phyloP scores from a whole-genome alignment of 2,888 invertebrate species.

The Cordilura impudica region DNA sequence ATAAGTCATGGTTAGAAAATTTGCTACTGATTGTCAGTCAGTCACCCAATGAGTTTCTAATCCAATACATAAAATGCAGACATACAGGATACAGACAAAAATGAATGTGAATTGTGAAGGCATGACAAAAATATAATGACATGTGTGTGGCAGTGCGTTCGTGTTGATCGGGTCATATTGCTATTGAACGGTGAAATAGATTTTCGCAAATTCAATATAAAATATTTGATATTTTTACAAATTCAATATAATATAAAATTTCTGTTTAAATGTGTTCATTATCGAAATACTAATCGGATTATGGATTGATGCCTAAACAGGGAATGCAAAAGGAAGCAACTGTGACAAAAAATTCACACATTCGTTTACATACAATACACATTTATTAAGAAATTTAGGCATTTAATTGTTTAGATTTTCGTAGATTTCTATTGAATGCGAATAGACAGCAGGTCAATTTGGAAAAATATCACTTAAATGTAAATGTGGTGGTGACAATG shows the following conservation, averaged over 20 bases:
- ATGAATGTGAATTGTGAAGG: not conserved
- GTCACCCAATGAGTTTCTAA: conserved; percentile 8
- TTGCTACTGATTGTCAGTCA: conserved; percentile 49
- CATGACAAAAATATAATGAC: conserved; percentile 31
- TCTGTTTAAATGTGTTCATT: conserved; percentile 60
- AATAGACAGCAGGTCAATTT: conserved; percentile 48
- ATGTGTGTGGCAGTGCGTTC: conserved; percentile 28
- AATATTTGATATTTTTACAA: conserved; percentile 21
- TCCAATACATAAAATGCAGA: conserved; percentile 32
- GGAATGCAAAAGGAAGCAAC: conserved; percentile 66
- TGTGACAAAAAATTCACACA: conserved; percentile 63
- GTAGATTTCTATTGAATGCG: conserved; percentile 33
- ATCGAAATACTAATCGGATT: conserved; percentile 65
- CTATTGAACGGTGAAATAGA: conserved; percentile 33
- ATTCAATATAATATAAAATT: conserved; percentile 3
- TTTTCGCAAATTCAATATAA: conserved; percentile 37
- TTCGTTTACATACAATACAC: too few relatives aligned
- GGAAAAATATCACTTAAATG: conserved; percentile 16
- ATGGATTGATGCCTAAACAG: conserved; percentile 53
- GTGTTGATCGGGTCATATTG: conserved; percentile 45
- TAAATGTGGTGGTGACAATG: not conserved
- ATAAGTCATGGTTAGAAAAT: conserved; percentile 65
- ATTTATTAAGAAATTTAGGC: conserved; percentile 11
- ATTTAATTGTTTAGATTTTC: conserved; percentile 21
- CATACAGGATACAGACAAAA: conserved; percentile 12